Evolutionary conservation across 2,113 vertebrate species (phyloP).

Genomic region (Lates calcarifer): DNA sequence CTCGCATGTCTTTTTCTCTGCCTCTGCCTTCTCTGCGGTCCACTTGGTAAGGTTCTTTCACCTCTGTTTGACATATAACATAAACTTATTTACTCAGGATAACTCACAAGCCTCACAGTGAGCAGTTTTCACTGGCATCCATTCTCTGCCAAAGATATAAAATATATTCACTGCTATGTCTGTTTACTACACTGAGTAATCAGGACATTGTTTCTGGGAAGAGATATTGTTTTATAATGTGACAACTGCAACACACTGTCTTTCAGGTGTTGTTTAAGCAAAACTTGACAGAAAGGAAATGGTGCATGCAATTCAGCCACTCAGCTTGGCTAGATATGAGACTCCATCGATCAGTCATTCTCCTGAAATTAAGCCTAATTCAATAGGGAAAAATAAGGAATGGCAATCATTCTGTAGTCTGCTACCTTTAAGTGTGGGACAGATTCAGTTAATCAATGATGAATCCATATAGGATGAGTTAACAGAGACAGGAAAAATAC

Average conservation of each 20-base stretch:
- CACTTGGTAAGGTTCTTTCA: not conserved
- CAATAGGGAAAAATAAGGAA: not conserved
- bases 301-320: not conserved
- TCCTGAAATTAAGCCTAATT: not conserved
- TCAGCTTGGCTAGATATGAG: not conserved
- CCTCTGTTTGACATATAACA: not conserved
- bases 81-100: not conserved
- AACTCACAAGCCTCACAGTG: not conserved
- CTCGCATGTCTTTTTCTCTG: not conserved
- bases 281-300: constrained; percentile 19
- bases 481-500: constrained; percentile 45
- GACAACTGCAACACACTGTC: not conserved
- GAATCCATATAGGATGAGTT: constrained; percentile 47
- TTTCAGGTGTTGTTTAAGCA: not conserved
- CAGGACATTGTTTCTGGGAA: not conserved
- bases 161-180: not conserved
- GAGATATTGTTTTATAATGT: not conserved
- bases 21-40: not conserved
- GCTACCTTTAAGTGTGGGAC: not conserved
- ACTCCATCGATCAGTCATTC: constrained; percentile 3
- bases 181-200: not conserved
- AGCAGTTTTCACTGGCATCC: not conserved
- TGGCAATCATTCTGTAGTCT: not conserved
- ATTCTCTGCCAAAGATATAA: not conserved
- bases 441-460: constrained; percentile 36